Percentiles rank a stretch among this genome's conserved stretches.
These are phyloP conservation scores for Bombus soroeensis DNA, from an alignment of 1,140 invertebrate species.

Conservation along the genomic window DNA sequence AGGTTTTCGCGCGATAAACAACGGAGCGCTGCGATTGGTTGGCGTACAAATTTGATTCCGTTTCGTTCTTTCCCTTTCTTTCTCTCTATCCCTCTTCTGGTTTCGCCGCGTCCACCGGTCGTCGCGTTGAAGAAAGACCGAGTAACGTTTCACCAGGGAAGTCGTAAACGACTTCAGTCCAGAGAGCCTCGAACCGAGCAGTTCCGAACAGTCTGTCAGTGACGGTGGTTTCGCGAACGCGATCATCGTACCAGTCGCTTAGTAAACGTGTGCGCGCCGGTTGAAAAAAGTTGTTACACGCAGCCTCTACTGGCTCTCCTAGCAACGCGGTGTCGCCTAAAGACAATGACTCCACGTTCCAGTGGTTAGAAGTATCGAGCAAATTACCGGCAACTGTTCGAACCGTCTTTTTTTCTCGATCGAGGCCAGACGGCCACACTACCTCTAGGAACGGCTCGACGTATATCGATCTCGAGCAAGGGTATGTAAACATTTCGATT, in stretches of 20 bases:
- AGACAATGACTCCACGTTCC: constrained; percentile 32
- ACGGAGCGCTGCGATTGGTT: constrained; percentile 35
- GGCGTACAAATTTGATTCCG: constrained; percentile 55
- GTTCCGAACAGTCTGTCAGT: constrained; percentile 42
- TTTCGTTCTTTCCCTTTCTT: constrained; percentile 32
- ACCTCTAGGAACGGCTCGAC: constrained; percentile 39
- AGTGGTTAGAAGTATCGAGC: constrained; percentile 8
- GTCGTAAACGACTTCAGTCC: constrained; percentile 24
- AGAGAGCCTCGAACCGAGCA: constrained; percentile 16
- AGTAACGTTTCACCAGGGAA: constrained; percentile 60
- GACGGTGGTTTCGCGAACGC: constrained; percentile 45
- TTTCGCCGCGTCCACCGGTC: constrained; percentile 10
- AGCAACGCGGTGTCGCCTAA: constrained; percentile 29
- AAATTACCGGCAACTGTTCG: constrained; percentile 5
- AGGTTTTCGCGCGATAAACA: constrained; percentile 8
- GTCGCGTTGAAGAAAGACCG: constrained; percentile 16
- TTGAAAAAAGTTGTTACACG: constrained; percentile 5
- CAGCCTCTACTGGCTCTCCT: not conserved
- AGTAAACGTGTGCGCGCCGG: constrained; percentile 16
- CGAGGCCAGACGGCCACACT: constrained; percentile 17
- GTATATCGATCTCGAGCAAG: constrained; percentile 4
- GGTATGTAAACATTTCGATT: constrained; percentile 42
- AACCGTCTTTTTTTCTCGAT: not conserved
- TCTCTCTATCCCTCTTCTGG: constrained; percentile 20
- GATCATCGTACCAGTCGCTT: not conserved